A percentile compares a stretch with the other conserved stretches of the same genome.
These are phyloP conservation scores for Leptopilina myrica DNA, from an alignment of 2,888 invertebrate species.

Conservation along the genomic window DNA sequence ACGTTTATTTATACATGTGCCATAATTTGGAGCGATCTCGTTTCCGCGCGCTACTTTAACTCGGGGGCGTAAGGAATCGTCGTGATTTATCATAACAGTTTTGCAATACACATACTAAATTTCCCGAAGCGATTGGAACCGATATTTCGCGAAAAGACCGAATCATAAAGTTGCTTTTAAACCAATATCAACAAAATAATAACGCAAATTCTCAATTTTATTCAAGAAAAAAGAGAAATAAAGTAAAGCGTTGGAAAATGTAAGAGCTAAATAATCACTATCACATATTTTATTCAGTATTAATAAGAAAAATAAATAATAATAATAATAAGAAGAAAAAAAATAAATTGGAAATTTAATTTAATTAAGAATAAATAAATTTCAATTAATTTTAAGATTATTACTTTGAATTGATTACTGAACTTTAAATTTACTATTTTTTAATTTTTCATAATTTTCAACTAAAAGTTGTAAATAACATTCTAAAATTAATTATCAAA, in stretches of 20 bases:
- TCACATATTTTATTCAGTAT: no score
- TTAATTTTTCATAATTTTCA: no score
- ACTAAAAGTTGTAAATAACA: no score
- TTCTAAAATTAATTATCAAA: neutral
- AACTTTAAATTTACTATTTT: no score
- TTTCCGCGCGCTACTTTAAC: constrained; percentile 52
- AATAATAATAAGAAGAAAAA: neutral
- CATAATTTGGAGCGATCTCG: constrained; percentile 44
- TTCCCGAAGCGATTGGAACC: constrained; percentile 14
- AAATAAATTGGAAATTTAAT: neutral
- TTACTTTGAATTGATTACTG: no score
- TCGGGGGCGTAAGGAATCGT: constrained; percentile 45
- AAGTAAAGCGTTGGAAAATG: neutral
- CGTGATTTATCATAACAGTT: constrained; percentile 50
- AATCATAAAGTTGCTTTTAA: constrained; percentile 3
- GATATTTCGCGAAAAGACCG: neutral
- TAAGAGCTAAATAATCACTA: no score
- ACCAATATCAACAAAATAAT: neutral
- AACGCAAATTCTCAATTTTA: neutral
- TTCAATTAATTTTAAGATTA: no score
- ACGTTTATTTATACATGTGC: constrained; percentile 57
- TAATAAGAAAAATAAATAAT: neutral
- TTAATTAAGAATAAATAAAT: no score
- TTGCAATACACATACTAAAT: constrained; percentile 9
- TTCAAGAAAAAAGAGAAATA: neutral